Evolutionary conservation across 92 coral and sea anemone genomes (phyloP), one percentile per base, ranked within the genome.

Genomic region (Umimayanthus chanpuru): DNA sequence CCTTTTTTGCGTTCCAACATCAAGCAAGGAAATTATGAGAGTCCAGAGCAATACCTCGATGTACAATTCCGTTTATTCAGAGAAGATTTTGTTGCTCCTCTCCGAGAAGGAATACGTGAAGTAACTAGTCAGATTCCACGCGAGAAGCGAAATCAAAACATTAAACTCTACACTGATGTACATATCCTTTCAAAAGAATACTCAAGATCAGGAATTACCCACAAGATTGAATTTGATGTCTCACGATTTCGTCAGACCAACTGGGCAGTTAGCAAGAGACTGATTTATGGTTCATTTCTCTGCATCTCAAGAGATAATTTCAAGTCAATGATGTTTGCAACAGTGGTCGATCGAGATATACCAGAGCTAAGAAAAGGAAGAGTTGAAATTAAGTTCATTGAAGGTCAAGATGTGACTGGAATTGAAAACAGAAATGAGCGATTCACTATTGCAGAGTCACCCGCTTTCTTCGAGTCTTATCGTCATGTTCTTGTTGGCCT

Each of bases 41-140:
- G 90, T 25, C 89, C 86, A 10, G 93, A 92, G 43, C 94, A 93
- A 88, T 95, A 95, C 36, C 96, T 95, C 18, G 98, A 95, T 89
- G 95, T 95, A 11, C 98, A 95, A 87, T 95, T 95, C 68, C 92
- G 98, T 32, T 88, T 95, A 20, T 90, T 93, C 21, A 79, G 98
- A 43, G 98, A 92, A 77, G 98, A 95, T 71, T 95, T 93, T 80
- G 90, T 95, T 58, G 93, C 93, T 78, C 98, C 98, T 4, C 41
- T 95, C 3, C 91, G 96, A 39, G 96, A 93, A 32, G 98, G 98
- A 1, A 91, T 95, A n/a, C 88, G 50, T 8, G 96, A 95, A 79
- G 85, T 83, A 39, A 40, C 66, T 15, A 89, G 49, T 9, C 67
- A 91, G 11, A 36, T 89, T 8, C 94, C 96, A 0, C 53, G 73